These are phyloP conservation scores for Cryptotis parvus DNA, from an alignment of 2,113 vertebrate genomes.

Conservation along the genomic window DNA sequence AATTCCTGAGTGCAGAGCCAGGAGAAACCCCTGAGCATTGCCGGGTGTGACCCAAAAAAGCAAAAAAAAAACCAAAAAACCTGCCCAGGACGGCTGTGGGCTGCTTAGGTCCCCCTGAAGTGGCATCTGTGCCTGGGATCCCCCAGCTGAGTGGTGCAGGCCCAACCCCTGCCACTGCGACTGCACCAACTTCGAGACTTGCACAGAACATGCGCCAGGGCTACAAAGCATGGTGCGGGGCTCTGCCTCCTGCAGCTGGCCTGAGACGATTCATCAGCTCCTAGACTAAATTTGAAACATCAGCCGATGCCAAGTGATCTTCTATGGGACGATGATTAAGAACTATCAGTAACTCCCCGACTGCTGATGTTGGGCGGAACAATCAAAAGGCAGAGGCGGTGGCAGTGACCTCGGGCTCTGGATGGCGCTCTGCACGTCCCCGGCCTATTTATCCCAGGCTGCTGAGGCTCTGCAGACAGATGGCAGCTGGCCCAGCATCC, in stretches of 20 bases:
- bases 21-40: too few species aligned
- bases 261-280: slow-evolving; percentile 76
- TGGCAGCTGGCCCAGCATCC: neutral
- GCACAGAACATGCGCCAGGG: slow-evolving; percentile 56
- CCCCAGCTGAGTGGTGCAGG: slow-evolving; percentile 59
- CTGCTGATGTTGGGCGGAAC: slow-evolving; percentile 68
- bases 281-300: slow-evolving; percentile 79
- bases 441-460: slow-evolving; percentile 56
- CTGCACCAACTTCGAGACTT: slow-evolving; percentile 58
- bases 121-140: neutral
- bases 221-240: slow-evolving; percentile 26
- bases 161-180: slow-evolving; percentile 61
- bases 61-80: neutral
- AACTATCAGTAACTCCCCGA: slow-evolving; percentile 77
- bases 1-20: too few species aligned
- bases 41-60: too few species aligned
- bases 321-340: slow-evolving; percentile 79
- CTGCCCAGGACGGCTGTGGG: too few species aligned
- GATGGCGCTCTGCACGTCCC: slow-evolving; percentile 34
- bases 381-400: slow-evolving; percentile 64
- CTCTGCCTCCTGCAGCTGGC: slow-evolving; percentile 61
- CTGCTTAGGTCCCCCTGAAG: neutral
- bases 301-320: slow-evolving; percentile 73
- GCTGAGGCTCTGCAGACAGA: neutral
- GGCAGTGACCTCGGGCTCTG: slow-evolving; percentile 59